Conservation (phyloP, 2,113 vertebrate genomes). For the Pipa parva region DNA sequence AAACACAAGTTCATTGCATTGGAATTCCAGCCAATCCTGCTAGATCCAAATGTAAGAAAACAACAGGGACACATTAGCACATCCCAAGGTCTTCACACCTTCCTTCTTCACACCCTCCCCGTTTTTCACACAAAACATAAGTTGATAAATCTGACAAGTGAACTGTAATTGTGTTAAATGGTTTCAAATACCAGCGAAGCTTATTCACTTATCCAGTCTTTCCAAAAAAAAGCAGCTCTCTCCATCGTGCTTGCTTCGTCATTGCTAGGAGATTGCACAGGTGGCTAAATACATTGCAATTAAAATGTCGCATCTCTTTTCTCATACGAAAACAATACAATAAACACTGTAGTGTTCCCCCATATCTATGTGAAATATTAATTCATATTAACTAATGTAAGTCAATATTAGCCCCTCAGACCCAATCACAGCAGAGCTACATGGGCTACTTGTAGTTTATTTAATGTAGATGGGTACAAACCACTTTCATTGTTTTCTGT, state of each 20-base stretch:
- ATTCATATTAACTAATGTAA: too few relatives aligned
- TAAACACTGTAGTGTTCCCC: too few relatives aligned
- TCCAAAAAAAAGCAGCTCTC: neutral
- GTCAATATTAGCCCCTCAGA: too few relatives aligned
- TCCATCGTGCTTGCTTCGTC: neutral
- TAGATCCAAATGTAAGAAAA: neutral
- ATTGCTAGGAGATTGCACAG: too few relatives aligned
- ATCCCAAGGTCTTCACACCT: neutral
- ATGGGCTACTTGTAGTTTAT: too few relatives aligned
- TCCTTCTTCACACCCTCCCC: neutral
- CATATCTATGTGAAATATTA: too few relatives aligned
- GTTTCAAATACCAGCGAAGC: neutral
- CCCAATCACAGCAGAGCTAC: too few relatives aligned
- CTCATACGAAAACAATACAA: too few relatives aligned
- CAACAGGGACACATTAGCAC: neutral
- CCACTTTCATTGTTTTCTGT: too few relatives aligned
- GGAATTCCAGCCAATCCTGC: neutral
- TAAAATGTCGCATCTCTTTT: too few relatives aligned
- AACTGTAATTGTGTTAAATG: neutral
- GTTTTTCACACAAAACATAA: slow-evolving; percentile 6
- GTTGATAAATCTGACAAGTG: neutral
- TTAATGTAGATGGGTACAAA: too few relatives aligned
- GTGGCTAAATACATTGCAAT: neutral
- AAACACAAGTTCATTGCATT: neutral
- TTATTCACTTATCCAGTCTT: neutral